Conservation (phyloP, 35 echinoderm and acorn worm species). For the Apostichopus parvimensis region DNA sequence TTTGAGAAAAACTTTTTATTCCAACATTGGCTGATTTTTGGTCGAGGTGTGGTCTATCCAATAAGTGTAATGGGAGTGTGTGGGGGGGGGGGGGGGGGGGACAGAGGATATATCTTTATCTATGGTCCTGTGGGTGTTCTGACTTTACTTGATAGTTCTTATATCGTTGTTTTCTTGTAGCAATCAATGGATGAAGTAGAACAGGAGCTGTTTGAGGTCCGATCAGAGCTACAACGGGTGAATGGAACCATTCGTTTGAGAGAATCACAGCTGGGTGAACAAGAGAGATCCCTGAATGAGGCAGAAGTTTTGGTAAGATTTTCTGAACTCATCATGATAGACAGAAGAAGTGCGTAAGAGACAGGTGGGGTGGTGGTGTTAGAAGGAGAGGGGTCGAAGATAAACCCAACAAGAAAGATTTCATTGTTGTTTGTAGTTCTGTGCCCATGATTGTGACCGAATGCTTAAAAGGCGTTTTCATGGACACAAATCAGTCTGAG, state of each 20-base stretch:
- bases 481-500: too few species aligned
- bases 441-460: too few species aligned
- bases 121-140: not conserved
- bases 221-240: conserved; percentile 61
- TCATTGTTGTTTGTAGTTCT: too few species aligned
- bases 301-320: conserved; percentile 55
- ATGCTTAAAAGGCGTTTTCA: too few species aligned
- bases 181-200: conserved; percentile 80
- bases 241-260: conserved; percentile 70
- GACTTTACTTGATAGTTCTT: not conserved
- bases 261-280: conserved; percentile 71
- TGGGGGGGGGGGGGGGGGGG: not conserved
- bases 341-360: not conserved
- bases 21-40: too few species aligned
- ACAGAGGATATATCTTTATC: not conserved
- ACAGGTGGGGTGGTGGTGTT: not conserved
- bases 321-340: not conserved
- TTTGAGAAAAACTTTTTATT: too few species aligned
- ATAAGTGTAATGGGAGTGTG: too few species aligned
- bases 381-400: not conserved
- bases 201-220: conserved; percentile 67
- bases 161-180: conserved; percentile 37
- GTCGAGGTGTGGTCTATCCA: too few species aligned
- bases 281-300: conserved; percentile 40
- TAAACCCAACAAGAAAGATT: not conserved